Base-by-base conservation (phyloP, 2,888 invertebrate species). In the Drosophila greeni region DNA sequence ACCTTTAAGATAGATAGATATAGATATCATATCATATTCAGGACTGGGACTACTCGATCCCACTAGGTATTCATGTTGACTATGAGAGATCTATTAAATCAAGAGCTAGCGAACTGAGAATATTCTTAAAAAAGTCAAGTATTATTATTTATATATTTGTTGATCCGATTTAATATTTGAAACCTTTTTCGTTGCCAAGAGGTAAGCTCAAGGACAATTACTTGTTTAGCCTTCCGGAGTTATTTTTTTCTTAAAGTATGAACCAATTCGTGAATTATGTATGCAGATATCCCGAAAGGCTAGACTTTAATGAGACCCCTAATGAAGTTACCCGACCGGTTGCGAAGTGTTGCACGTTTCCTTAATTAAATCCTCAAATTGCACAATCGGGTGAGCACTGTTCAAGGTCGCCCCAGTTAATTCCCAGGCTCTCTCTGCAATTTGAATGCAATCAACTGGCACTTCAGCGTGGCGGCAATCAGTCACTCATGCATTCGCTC, bases 301-400 rank as follows among this genome's bases (percentile, higher is more conserved):
- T 23, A 31, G 23, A n/a, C 33, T 42, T 51, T 40, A 40, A 49
- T 51, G 23, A 51, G 34, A 18, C 51, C 33, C 33, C 16, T 64
- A 62, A 65, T 62, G 62, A 62, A 62, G 66, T 33, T n/a, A 33
- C 14, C 20, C 36, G 31, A 43, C 49, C 59, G 49, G 47, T 52
- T 62, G 26, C 20, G n/a, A 58, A 40, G 78, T 80, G 68, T 77
- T 62, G 39, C 45, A 37, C 73, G 3, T 73, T 70, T 75, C 34
- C 66, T 31, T 82, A 76, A 82, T 78, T 82, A 82, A 73, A 75
- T 56, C 39, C 42, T 83, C 57, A 82, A 72, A 74, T 64, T 61
- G 59, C 74, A 53, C 48, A 36, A 31, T 34, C 42, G 34, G 26
- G 16, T 31, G 52, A 42, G 72, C 23, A 59, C 14, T 47, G 40